These are phyloP conservation scores for Phataginus tetradactyla DNA, from an alignment of 2,797 vertebrate species.

Conservation along the genomic window DNA sequence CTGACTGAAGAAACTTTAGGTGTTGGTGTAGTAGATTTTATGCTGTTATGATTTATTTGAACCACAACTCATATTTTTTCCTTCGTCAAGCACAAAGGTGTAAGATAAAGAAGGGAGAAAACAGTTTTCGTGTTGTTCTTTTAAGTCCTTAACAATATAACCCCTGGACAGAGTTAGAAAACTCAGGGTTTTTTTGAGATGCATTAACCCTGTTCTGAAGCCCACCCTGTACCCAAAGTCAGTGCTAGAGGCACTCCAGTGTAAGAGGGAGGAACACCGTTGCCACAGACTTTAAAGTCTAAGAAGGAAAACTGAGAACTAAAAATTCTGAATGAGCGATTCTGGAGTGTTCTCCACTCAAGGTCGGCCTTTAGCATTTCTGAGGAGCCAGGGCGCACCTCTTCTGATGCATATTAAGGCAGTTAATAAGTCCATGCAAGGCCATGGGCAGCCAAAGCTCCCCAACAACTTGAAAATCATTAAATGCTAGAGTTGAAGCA, in stretches of 20 bases:
- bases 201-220: not conserved
- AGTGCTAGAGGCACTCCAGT: not conserved
- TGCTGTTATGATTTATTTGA: not conserved
- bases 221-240: not conserved
- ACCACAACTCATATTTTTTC: not conserved
- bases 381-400: not conserved
- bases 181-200: not conserved
- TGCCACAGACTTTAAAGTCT: not conserved
- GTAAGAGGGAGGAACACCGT: not conserved
- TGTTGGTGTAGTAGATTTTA: not conserved
- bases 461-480: not conserved
- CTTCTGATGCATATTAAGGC: not conserved
- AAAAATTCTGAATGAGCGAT: not conserved
- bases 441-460: not conserved
- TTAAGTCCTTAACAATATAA: not conserved
- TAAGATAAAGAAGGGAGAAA: not conserved
- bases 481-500: not conserved
- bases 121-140: not conserved
- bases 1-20: not conserved
- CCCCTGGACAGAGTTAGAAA: not conserved
- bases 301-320: not conserved
- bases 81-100: not conserved
- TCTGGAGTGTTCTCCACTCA: not conserved
- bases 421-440: not conserved
- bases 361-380: not conserved